Percentiles rank a stretch among this genome's conserved stretches.
Conservation (phyloP, 2,888 invertebrate species). For the Chamaedrilus cognettii region DNA sequence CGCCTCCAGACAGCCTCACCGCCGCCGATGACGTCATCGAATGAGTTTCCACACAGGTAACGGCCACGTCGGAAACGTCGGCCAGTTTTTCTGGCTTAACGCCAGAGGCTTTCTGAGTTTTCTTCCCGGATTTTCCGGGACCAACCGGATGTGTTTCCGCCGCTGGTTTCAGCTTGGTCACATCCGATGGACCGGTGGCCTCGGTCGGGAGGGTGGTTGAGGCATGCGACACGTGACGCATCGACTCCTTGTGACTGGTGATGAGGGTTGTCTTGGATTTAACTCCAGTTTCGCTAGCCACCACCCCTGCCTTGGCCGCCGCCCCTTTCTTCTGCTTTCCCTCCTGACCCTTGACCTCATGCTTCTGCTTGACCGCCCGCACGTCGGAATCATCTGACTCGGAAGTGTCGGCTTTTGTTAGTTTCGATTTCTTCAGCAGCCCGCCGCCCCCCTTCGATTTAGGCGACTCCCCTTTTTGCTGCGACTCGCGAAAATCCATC, state of each 20-base stretch:
- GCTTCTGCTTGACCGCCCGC: background rate
- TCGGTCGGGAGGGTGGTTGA: no score
- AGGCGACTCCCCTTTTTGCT: background rate
- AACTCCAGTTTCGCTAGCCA: background rate
- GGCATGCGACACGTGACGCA: background rate
- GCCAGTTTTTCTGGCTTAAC: no score
- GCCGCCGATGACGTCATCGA: no score
- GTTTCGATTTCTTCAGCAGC: background rate
- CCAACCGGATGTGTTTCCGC: no score
- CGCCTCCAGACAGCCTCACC: no score
- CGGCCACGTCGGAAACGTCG: no score
- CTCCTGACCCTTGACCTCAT: background rate
- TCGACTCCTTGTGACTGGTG: conserved; percentile 2
- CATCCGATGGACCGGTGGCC: no score
- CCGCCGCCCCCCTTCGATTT: background rate
- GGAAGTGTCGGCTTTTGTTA: background rate
- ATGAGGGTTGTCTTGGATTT: background rate
- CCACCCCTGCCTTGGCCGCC: background rate
- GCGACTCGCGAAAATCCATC: background rate
- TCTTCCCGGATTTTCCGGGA: no score
- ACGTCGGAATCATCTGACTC: background rate
- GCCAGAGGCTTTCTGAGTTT: no score
- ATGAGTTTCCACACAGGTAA: no score
- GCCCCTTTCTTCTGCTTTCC: background rate
- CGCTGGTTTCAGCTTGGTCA: no score